Evolutionary conservation across 2,797 vertebrate genomes (phyloP).

Genomic region (Thalassophryne amazonica): DNA sequence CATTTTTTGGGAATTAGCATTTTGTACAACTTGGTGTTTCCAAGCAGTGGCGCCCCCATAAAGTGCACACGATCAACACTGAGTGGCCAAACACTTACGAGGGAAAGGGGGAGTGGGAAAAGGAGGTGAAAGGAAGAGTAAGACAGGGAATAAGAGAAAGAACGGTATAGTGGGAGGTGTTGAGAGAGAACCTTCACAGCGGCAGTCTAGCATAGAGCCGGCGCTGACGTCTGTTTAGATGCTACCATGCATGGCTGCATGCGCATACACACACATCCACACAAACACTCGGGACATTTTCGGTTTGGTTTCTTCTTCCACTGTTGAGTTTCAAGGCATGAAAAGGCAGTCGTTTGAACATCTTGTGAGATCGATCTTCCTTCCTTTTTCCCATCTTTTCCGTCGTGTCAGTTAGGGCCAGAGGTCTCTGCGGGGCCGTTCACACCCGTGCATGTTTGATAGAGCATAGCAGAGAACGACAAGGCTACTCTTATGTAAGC

Average conservation of each 20-base stretch:
- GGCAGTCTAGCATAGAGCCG: slow-evolving; percentile 46
- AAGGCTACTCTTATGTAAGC: too few species aligned
- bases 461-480: too few species aligned
- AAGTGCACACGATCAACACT: neutral
- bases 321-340: slow-evolving; percentile 30
- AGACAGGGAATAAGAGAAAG: slow-evolving; percentile 17
- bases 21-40: neutral
- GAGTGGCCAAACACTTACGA: neutral
- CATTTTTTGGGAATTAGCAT: neutral
- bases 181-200: slow-evolving; percentile 51
- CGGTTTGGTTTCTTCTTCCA: slow-evolving; percentile 18
- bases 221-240: slow-evolving; percentile 49
- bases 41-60: too few species aligned
- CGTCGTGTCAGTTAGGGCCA: neutral
- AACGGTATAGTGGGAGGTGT: slow-evolving; percentile 34
- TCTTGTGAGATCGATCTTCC: slow-evolving; percentile 22
- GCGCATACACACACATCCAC: slow-evolving; percentile 14
- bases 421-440: neutral
- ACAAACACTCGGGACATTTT: slow-evolving; percentile 8
- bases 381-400: neutral
- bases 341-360: slow-evolving; percentile 24
- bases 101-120: slow-evolving; percentile 14
- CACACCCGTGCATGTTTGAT: neutral
- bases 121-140: slow-evolving; percentile 49
- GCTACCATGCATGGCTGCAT: slow-evolving; percentile 36